Evolutionary conservation across 2,888 invertebrate genomes (phyloP).

Genomic region (Stegophylla sp.): DNA sequence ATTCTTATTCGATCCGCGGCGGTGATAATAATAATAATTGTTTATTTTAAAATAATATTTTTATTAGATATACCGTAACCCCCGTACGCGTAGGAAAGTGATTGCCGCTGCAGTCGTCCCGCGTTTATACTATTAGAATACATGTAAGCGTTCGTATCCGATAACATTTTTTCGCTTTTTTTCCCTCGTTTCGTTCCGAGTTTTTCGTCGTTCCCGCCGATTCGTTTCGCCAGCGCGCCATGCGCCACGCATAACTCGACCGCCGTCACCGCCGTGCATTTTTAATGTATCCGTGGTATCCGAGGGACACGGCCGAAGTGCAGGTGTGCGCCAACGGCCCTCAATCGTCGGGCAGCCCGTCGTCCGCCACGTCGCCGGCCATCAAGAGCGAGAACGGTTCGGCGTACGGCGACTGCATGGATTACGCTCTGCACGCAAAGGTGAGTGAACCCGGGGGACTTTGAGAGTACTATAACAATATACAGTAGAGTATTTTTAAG

Average conservation of each 20-base stretch:
- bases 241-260: not conserved
- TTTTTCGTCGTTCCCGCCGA: not conserved
- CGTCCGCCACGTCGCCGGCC: conserved; percentile 65
- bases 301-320: conserved; percentile 67
- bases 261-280: not conserved
- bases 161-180: no score
- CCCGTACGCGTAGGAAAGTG: no score
- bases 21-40: no score
- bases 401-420: conserved; percentile 74
- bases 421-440: conserved; percentile 75
- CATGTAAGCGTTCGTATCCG: no score
- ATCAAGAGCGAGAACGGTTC: conserved; percentile 72
- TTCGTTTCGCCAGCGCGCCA: not conserved
- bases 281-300: conserved; percentile 72
- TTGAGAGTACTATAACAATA: no score
- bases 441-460: no score
- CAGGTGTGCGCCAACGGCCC: conserved; percentile 64
- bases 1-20: not conserved
- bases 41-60: no score
- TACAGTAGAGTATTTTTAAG: no score
- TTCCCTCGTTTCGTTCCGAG: not conserved
- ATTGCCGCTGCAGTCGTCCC: no score
- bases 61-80: no score
- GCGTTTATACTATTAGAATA: no score
- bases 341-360: conserved; percentile 62